phyloP scores from a whole-genome alignment of 2,113 vertebrate genomes.

The Sylvia atricapilla region DNA sequence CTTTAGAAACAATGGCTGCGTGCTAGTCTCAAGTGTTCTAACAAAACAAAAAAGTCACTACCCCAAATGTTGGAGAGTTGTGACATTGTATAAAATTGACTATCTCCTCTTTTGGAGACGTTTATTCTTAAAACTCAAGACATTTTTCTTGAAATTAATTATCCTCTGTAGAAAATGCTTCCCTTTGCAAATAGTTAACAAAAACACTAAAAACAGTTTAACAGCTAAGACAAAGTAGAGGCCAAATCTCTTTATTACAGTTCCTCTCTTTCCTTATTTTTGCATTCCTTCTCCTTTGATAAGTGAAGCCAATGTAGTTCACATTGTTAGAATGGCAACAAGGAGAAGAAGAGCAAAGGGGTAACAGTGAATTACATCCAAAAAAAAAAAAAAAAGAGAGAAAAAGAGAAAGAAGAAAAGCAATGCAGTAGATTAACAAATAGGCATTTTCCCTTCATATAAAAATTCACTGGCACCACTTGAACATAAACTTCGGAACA shows the following conservation, averaged over 20 bases:
- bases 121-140: constrained; percentile 83
- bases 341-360: constrained; percentile 70
- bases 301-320: constrained; percentile 58
- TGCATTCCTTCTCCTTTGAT: constrained; percentile 67
- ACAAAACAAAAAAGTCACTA: constrained; percentile 78
- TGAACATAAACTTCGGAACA: constrained; percentile 65
- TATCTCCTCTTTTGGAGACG: constrained; percentile 82
- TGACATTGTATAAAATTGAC: constrained; percentile 81
- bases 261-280: constrained; percentile 57
- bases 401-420: neutral
- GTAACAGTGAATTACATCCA: constrained; percentile 45
- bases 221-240: constrained; percentile 79
- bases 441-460: constrained; percentile 73
- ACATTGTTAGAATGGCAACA: constrained; percentile 64
- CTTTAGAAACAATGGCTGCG: constrained; percentile 78
- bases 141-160: constrained; percentile 83
- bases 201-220: constrained; percentile 81
- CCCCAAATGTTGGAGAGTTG: constrained; percentile 94
- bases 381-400: neutral
- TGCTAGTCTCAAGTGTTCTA: constrained; percentile 75
- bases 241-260: constrained; percentile 71
- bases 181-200: constrained; percentile 83
- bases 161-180: constrained; percentile 83
- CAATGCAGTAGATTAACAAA: constrained; percentile 51
- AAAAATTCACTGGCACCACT: constrained; percentile 76